Evolutionary conservation across 2,888 invertebrate species (phyloP), one percentile per base, ranked within the genome.

Genomic region (Osedax frankpressi): DNA sequence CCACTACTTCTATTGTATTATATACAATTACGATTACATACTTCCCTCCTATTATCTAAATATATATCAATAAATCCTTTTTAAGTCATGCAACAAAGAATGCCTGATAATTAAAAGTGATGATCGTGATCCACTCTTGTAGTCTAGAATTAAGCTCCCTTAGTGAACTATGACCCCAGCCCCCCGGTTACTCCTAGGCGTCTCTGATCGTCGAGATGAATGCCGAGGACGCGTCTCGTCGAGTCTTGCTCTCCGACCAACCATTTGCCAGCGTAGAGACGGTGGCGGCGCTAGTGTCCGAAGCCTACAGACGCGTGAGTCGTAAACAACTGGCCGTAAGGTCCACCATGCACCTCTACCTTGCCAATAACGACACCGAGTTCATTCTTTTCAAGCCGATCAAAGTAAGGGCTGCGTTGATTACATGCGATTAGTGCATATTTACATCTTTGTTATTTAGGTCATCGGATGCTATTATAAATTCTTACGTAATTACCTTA

Each of bases 331-430:
- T 93, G 0, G 87, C 88, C 3, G 85, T 96, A 24, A 93, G 94
- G 81, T 88, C 91, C 2, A 91, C 92, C 19, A 94, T 97, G 93
- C 90, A 93, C 77, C 88, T 98, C 0, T 98, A 98, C 84, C 87
- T 98, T 73, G 93, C 96, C 19, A 97, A 96, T 84, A 89, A 91
- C 78, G 97, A 98, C 83, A 97, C 97, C 0, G 97, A 98, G 84
- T 92, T 93, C 79, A 96, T 98, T 80, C 87, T 98, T 11, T 94
- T 97, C 80, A 89, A 94, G 74, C 96, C 96, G 1, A 92, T 97
- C 70, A 90, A 92, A 85, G 92, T 92, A 82, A 83, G 86, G 80
- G 25, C 27, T 3, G 74, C 11, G 24, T 44, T n/a, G n/a, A n/a
- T n/a, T n/a, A n/a, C n/a, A n/a, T n/a, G n/a, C n/a, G n/a, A n/a